A percentile compares a stretch with the other conserved stretches of the same genome.
Conservation (phyloP, 2,113 vertebrate species). For the Oxyruncus cristatus region DNA sequence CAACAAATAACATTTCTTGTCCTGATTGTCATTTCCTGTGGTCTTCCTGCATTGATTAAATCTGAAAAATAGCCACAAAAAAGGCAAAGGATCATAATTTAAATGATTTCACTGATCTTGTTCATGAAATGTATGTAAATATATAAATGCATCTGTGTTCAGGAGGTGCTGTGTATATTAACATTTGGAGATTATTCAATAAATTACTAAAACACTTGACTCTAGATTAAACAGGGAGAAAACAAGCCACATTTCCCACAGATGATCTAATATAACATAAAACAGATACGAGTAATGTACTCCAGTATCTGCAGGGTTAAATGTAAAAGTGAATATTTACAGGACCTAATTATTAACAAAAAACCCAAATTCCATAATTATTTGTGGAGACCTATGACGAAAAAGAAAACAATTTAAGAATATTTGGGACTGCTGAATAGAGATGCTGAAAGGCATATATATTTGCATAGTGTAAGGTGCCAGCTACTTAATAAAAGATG, state of each 20-base stretch:
- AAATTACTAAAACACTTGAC: background rate
- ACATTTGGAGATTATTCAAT: background rate
- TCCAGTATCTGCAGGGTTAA: constrained; percentile 56
- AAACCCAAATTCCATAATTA: constrained; percentile 36
- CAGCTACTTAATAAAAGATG: constrained; percentile 56
- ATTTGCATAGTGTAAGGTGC: constrained; percentile 59
- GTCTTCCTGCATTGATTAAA: constrained; percentile 47
- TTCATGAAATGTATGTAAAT: background rate
- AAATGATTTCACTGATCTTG: background rate
- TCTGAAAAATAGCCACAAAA: constrained; percentile 69
- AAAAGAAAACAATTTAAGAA: background rate
- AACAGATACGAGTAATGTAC: background rate
- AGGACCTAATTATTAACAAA: constrained; percentile 23
- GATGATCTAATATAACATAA: constrained; percentile 40
- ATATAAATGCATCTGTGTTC: background rate
- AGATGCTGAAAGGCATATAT: constrained; percentile 26
- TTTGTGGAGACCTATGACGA: background rate
- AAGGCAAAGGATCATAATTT: constrained; percentile 51
- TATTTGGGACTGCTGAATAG: constrained; percentile 15
- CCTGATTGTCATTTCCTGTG: constrained; percentile 25
- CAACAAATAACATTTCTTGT: constrained; percentile 8
- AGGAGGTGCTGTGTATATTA: background rate
- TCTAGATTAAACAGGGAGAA: background rate
- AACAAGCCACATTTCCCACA: background rate
- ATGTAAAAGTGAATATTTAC: constrained; percentile 65